Conservation (phyloP, 2,888 invertebrate species). For the Himalopsyche anomala region DNA sequence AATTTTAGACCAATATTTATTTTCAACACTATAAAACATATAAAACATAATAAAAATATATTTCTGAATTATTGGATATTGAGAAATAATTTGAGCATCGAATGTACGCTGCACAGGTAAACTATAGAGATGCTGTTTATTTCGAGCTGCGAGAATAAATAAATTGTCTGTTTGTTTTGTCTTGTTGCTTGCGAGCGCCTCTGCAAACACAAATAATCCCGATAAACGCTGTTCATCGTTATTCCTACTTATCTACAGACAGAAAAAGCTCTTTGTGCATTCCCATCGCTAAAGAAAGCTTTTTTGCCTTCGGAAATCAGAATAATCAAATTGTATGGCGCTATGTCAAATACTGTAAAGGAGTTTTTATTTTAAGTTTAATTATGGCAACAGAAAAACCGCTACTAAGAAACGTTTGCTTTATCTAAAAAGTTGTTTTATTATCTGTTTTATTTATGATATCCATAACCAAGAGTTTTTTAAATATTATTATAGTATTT, state of each 20-base stretch:
- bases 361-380: too few relatives aligned
- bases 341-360: not conserved
- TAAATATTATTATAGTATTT: too few relatives aligned
- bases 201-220: conserved; percentile 60
- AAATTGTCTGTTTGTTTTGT: conserved; percentile 59
- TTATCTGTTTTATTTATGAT: too few relatives aligned
- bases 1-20: too few relatives aligned
- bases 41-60: too few relatives aligned
- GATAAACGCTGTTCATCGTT: conserved; percentile 63
- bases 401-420: too few relatives aligned
- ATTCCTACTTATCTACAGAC: conserved; percentile 59
- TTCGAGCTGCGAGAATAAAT: conserved; percentile 45
- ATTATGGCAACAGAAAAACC: too few relatives aligned
- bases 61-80: too few relatives aligned
- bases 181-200: conserved; percentile 47
- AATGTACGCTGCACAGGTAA: not conserved
- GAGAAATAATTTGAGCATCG: too few relatives aligned
- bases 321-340: conserved; percentile 13
- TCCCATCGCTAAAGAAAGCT: not conserved
- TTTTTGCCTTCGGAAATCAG: not conserved
- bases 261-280: conserved; percentile 39
- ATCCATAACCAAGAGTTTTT: too few relatives aligned
- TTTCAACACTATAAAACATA: too few relatives aligned
- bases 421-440: too few relatives aligned
- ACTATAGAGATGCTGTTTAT: conserved; percentile 20